These are phyloP conservation scores for Zapus hudsonius DNA, from an alignment of 2,113 vertebrate genomes.

Conservation along the genomic window DNA sequence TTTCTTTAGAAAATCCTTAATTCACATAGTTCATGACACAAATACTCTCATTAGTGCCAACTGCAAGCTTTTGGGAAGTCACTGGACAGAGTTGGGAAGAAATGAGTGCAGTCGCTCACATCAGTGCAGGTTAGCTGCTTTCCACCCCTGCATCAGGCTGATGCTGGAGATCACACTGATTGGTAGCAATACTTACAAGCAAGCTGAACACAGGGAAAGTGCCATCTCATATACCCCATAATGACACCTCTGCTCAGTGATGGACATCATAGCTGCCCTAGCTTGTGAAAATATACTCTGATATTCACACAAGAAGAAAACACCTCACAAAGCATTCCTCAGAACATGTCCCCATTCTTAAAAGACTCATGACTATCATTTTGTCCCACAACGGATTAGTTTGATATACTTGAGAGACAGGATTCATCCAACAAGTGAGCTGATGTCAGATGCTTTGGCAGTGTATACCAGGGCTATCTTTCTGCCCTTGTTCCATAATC, in stretches of 20 bases:
- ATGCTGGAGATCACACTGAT: neutral
- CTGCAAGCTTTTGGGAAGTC: neutral
- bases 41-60: neutral
- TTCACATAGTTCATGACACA: neutral
- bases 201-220: neutral
- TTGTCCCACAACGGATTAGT: neutral
- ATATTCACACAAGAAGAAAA: neutral
- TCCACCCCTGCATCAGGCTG: neutral
- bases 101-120: neutral
- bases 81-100: neutral
- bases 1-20: neutral
- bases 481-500: neutral
- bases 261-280: too few relatives aligned
- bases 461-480: accelerated
- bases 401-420: neutral
- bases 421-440: slow-evolving; percentile 23
- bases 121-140: neutral
- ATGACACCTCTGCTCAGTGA: neutral
- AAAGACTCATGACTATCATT: neutral
- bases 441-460: neutral
- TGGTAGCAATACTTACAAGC: neutral
- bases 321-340: neutral
- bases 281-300: neutral
- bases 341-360: neutral
- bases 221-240: neutral